Evolutionary conservation across 1,140 invertebrate species (phyloP).

Genomic region (Ceratitis capitata): DNA sequence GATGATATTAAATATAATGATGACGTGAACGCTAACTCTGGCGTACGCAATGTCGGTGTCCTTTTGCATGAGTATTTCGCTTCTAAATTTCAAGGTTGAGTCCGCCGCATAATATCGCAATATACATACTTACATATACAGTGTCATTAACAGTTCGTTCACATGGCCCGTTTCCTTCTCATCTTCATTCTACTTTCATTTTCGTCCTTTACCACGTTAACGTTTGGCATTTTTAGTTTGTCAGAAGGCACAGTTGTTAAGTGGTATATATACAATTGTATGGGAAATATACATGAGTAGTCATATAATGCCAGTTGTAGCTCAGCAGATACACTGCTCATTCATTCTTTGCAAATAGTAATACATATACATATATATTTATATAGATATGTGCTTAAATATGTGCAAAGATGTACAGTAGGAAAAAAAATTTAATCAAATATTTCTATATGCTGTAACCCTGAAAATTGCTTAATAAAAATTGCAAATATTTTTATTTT

Average conservation of each 20-base stretch:
- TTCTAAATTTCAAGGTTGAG: conserved; percentile 41
- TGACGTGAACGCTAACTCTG: not conserved
- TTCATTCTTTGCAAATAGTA: not conserved
- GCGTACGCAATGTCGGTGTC: conserved; percentile 16
- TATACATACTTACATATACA: too few species aligned
- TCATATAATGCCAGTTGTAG: not conserved
- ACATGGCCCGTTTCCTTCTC: conserved; percentile 23
- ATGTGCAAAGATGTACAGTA: not conserved
- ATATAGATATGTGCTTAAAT: too few species aligned
- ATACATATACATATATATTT: not conserved
- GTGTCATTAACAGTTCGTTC: conserved; percentile 42
- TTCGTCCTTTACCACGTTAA: not conserved
- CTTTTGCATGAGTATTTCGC: conserved; percentile 42
- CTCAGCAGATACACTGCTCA: not conserved
- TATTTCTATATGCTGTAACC: too few species aligned
- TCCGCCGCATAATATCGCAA: conserved; percentile 10
- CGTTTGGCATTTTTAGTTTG: not conserved
- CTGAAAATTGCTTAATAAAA: too few species aligned
- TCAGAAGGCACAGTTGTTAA: not conserved
- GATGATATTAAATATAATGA: conserved; percentile 8
- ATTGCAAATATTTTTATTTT: too few species aligned
- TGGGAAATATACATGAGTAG: not conserved
- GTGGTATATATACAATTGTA: not conserved
- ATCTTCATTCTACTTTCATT: conserved; percentile 27
- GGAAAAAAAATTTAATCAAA: too few species aligned